Percentiles rank a stretch among this genome's conserved stretches.
These are phyloP conservation scores for Bucco capensis DNA, from an alignment of 2,113 vertebrate genomes.

Conservation along the genomic window DNA sequence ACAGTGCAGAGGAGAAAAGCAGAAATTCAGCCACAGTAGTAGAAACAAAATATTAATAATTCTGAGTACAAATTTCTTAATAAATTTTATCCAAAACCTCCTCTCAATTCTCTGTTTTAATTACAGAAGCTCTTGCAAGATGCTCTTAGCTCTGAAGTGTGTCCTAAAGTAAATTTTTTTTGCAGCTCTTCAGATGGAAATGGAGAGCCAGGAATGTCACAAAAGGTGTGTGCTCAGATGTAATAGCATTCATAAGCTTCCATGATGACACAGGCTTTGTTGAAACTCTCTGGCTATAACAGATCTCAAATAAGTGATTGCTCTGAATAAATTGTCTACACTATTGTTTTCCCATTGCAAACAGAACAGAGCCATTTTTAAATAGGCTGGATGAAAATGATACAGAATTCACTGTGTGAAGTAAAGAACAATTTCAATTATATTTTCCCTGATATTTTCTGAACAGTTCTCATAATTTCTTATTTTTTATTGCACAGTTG, in stretches of 20 bases:
- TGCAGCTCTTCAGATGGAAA: not conserved
- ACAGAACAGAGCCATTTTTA: conserved; percentile 31
- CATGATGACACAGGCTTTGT: not conserved
- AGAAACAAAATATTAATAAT: not conserved
- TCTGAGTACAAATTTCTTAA: not conserved
- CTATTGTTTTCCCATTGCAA: conserved; percentile 38
- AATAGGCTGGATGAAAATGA: conserved; percentile 6
- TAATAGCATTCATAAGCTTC: not conserved
- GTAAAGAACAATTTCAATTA: not conserved
- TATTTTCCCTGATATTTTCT: not conserved
- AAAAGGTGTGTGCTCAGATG: not conserved
- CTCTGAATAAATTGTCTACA: conserved; percentile 11
- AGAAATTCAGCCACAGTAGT: not conserved
- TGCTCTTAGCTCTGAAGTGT: not conserved
- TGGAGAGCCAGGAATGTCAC: not conserved
- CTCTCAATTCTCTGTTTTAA: not conserved
- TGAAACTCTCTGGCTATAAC: not conserved
- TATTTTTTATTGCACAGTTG: not conserved
- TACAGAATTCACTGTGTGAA: not conserved
- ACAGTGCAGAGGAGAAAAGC: not conserved
- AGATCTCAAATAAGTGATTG: conserved; percentile 25
- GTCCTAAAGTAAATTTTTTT: not conserved
- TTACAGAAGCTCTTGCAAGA: not conserved
- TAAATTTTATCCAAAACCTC: not conserved
- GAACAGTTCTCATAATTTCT: not conserved